These are phyloP conservation scores for Cydia pomonella DNA, from an alignment of 1,140 invertebrate species.

Conservation along the genomic window DNA sequence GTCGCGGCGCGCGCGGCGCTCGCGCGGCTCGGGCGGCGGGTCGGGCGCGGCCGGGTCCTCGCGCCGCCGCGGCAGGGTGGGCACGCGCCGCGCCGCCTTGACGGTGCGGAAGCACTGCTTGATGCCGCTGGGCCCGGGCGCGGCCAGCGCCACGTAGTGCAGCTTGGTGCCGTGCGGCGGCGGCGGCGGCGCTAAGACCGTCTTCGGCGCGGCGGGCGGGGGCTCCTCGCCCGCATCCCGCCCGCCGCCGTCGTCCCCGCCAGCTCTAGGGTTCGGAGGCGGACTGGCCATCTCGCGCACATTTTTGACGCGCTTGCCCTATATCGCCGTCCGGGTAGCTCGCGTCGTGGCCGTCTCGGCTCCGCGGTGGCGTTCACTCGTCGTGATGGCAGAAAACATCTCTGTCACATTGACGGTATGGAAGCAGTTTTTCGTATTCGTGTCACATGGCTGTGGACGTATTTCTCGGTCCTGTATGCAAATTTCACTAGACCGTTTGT, in stretches of 20 bases:
- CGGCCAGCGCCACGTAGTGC: slow-evolving; percentile 67
- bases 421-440: slow-evolving; percentile 80
- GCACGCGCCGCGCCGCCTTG: slow-evolving; percentile 69
- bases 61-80: slow-evolving; percentile 58
- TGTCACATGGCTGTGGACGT: slow-evolving; percentile 78
- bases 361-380: slow-evolving; percentile 67
- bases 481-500: slow-evolving; percentile 42
- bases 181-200: slow-evolving; percentile 70
- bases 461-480: slow-evolving; percentile 57
- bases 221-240: slow-evolving; percentile 69
- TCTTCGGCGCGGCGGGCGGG: slow-evolving; percentile 76
- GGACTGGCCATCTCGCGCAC: slow-evolving; percentile 80
- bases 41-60: slow-evolving; percentile 45
- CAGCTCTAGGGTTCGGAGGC: slow-evolving; percentile 78
- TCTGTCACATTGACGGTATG: slow-evolving; percentile 80
- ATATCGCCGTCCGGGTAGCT: slow-evolving; percentile 71
- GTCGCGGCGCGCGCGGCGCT: slow-evolving; percentile 58
- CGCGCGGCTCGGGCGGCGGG: slow-evolving; percentile 38
- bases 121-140: slow-evolving; percentile 69
- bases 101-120: slow-evolving; percentile 77
- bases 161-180: slow-evolving; percentile 70
- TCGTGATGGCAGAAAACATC: slow-evolving; percentile 80
- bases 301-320: slow-evolving; percentile 77
- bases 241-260: slow-evolving; percentile 71
- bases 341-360: slow-evolving; percentile 60